Conservation (phyloP, 2,797 vertebrate genomes). For the Artibeus jamaicensis region DNA sequence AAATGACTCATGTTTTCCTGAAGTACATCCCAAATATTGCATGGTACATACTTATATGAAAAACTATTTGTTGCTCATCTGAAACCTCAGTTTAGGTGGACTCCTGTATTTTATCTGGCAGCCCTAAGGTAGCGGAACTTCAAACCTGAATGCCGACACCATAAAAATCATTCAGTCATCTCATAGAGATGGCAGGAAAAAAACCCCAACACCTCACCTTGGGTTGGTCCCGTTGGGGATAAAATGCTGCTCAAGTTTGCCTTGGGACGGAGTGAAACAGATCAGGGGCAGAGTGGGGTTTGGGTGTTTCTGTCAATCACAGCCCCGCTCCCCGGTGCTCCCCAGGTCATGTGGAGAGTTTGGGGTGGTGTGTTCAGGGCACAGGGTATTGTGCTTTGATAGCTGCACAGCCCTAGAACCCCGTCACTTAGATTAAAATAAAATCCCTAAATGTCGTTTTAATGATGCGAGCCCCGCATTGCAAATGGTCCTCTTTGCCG, state of each 20-base stretch:
- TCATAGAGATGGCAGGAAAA: not conserved
- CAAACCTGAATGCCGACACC: not conserved
- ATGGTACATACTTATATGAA: not conserved
- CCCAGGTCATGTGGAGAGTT: not conserved
- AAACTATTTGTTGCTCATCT: not conserved
- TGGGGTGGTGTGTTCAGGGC: not conserved
- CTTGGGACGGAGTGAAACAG: not conserved
- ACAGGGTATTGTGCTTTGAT: not conserved
- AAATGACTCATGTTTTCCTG: not conserved
- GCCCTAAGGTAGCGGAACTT: not conserved
- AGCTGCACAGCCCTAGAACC: not conserved
- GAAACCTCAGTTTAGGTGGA: not conserved
- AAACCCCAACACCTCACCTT: no score
- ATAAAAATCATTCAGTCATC: not conserved
- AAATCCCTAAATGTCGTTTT: conserved; percentile 63
- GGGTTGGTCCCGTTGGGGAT: not conserved
- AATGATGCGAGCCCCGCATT: conserved; percentile 27
- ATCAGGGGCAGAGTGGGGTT: not conserved
- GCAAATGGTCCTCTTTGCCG: conserved; percentile 28
- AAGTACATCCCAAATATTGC: not conserved
- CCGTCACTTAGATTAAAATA: not conserved
- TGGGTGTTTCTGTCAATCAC: not conserved
- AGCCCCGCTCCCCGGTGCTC: not conserved
- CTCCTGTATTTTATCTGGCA: not conserved
- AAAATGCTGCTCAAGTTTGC: not conserved